phyloP scores from a whole-genome alignment of 1,140 invertebrate genomes.

The Lasaia peninsularis region DNA sequence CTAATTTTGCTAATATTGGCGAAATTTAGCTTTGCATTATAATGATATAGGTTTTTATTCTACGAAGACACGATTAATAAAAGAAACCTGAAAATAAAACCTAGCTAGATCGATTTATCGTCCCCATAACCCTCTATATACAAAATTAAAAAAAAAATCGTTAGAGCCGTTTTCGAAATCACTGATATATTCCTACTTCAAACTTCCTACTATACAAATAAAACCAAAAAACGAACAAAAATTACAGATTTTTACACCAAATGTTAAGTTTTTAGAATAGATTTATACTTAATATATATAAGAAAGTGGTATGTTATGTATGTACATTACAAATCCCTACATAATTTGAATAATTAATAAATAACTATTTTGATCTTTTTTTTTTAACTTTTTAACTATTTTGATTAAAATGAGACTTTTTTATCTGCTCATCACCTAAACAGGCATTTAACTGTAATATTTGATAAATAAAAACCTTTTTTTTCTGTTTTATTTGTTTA shows the following conservation, averaged over 20 bases:
- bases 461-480: neutral
- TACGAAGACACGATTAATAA: too few species aligned
- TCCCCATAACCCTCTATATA: too few species aligned
- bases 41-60: too few species aligned
- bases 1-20: too few species aligned
- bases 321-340: neutral
- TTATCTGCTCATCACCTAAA: slow-evolving; percentile 11
- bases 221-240: slow-evolving; percentile 25
- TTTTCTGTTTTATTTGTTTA: neutral
- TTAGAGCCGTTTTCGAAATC: too few species aligned
- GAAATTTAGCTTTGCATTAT: too few species aligned
- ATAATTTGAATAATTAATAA: slow-evolving; percentile 5
- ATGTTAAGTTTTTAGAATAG: slow-evolving; percentile 3
- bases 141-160: too few species aligned
- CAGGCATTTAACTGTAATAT: neutral
- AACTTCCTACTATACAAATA: slow-evolving; percentile 24
- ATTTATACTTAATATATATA: neutral
- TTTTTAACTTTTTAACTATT: neutral
- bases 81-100: too few species aligned
- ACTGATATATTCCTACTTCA: too few species aligned
- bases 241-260: slow-evolving; percentile 21
- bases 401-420: neutral
- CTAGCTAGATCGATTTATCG: too few species aligned
- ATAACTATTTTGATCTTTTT: too few species aligned
- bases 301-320: slow-evolving; percentile 5